Base-by-base conservation (phyloP, 2,797 vertebrate species). In the Halcyon chelicuti region DNA sequence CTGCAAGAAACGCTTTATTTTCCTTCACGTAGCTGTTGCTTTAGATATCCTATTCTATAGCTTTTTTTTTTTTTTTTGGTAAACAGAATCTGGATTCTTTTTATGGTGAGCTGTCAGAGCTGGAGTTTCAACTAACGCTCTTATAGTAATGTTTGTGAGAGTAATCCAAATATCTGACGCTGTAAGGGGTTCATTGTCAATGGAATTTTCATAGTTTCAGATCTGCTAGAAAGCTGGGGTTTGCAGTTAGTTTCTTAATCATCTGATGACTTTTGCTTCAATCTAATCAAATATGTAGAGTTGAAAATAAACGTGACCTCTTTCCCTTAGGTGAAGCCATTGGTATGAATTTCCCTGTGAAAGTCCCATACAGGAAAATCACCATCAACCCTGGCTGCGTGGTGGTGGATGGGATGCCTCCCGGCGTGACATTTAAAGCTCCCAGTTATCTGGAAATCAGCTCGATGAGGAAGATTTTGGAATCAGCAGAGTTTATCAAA, bases 301-400 rank as follows among this genome's bases (percentile, higher is more conserved):
- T 52, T 86, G 55, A 60, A 84, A 90, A 40, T 55, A 71, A 90
- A 42, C 16, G 5, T 4, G 2, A 16, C 23, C 42, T 81, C 60
- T 97, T 17, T 90, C 7, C 22, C 51, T 20, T 57, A 98, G 98
- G 98, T 60, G 98, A 98, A 95, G 98, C 98, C 33, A 98, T 98
- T 46, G 98, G 98, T 14, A 97, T 98, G 98, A 97, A 92, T 74
- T 98, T 98, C 51, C 98, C 98, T 3, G 97, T 98, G 86, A 98
- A 98, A 87, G 98, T 98, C 25, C 98, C 98, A 1, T 98, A 98
- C 89, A 97, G 98, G 84, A 98, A 98, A 88, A 98, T 98, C 90
- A 98, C 98, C 1, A 93, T 97, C 77, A 98, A 98, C 91, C 98
- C 98, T 19, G 98, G 98, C 92, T 98, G 98, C 6, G 97, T 98